Percentiles rank a stretch among this genome's conserved stretches.
These are phyloP conservation scores for Cheirogaleus medius DNA, from an alignment of 2,113 vertebrate genomes.

Conservation along the genomic window DNA sequence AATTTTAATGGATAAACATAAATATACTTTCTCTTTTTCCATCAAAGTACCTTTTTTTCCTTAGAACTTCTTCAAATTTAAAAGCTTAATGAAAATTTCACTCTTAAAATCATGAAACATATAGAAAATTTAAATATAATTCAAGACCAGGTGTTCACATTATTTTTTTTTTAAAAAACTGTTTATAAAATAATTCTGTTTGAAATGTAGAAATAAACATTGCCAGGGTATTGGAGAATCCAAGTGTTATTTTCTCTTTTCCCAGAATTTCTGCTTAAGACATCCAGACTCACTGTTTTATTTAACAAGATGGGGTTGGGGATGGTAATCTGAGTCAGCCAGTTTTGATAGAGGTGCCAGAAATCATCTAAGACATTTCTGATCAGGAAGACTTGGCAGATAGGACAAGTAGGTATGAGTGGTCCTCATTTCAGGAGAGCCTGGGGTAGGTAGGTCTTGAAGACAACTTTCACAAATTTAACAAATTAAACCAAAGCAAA, in stretches of 20 bases:
- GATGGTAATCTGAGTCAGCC: not conserved
- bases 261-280: not conserved
- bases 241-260: not conserved
- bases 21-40: not conserved
- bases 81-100: not conserved
- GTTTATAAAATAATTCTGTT: not conserved
- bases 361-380: not conserved
- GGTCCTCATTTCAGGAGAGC: accelerated
- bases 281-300: not conserved
- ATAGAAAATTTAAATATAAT: not conserved
- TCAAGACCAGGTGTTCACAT: not conserved
- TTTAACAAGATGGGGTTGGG: not conserved
- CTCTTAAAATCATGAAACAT: not conserved
- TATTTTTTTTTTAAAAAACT: not conserved
- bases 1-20: not conserved
- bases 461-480: not conserved
- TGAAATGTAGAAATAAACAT: not conserved
- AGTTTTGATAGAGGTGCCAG: not conserved
- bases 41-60: not conserved
- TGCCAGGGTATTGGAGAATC: not conserved
- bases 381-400: not conserved
- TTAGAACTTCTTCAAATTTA: not conserved
- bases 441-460: not conserved
- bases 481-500: not conserved
- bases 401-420: accelerated